Base-by-base conservation (phyloP, 2,888 invertebrate genomes). In the Cheilosia variabilis region DNA sequence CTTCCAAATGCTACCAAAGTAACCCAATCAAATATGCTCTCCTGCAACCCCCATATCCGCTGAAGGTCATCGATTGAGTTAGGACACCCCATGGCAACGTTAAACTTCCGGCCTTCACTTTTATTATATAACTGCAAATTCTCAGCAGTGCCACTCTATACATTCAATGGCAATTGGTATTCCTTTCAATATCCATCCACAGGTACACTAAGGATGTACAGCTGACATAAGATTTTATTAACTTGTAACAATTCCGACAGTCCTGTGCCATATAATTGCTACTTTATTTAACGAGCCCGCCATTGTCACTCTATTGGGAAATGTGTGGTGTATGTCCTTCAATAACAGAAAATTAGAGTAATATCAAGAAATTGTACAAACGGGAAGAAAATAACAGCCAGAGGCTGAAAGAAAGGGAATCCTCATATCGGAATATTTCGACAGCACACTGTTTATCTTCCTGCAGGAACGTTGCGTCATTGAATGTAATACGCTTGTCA, bases 241-340 rank as follows among this genome's bases (percentile, higher is more conserved):
- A 69, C 45, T 55, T 52, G 66, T 53, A 45, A 4, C 13, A 24
- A 15, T 7, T 55, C 53, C 19, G n/a, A 45, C 45, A 9, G 41
- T 22, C 7, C n/a, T 13, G 22, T 17, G 19, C 50, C 17, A 72
- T 43, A 53, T 60, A 72, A 60, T 62, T 72, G 71, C 50, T 72
- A 71, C 71, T 71, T 71, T 47, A 52, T 60, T 71, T 52, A 50
- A 60, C 71, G 71, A 60, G 15, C 0, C 52, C 17, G 60, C 15
- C 15, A 52, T 58, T 58, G 71, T 71, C 58, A 71, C 71, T 57
- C 60, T 52, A 37, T 52, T 60, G 71, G 71, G 71, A n/a, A 22
- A 57, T 34, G 57, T 58, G 34, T 6, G n/a, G 31, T n/a, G 13
- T 37, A 13, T 13, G 13, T 31, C n/a, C 19, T 24, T 22, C 47